phyloP scores from a whole-genome alignment of 64 coral and sea anemone species.

The Astreopora myriophthalma region DNA sequence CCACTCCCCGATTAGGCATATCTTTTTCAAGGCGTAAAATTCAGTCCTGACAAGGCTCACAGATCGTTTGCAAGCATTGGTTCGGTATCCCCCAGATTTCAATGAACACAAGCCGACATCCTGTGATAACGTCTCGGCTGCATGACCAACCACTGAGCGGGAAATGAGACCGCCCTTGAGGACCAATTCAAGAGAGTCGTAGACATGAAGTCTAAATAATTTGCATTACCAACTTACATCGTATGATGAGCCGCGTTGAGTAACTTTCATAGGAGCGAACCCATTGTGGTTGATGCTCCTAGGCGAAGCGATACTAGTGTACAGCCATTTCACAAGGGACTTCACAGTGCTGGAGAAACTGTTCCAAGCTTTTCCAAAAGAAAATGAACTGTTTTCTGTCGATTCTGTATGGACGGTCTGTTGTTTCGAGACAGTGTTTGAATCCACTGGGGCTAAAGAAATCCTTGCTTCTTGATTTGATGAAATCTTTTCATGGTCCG shows the following conservation, averaged over 20 bases:
- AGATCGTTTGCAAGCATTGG: no score
- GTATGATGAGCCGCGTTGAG: neutral
- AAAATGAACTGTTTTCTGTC: neutral
- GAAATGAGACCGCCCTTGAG: no score
- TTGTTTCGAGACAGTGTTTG: neutral
- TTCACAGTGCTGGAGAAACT: neutral
- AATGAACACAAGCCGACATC: no score
- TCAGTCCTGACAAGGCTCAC: no score
- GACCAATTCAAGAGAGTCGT: no score
- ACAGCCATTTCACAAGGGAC: neutral
- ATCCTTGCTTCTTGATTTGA: neutral
- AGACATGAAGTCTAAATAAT: no score
- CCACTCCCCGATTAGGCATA: no score
- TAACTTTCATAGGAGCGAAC: neutral
- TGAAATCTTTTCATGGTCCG: neutral
- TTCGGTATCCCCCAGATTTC: no score
- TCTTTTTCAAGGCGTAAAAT: no score
- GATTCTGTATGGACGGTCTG: neutral
- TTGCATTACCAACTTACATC: neutral
- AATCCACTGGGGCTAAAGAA: neutral
- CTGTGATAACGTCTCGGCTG: no score
- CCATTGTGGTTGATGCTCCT: neutral
- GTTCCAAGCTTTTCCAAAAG: neutral
- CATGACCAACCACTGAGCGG: no score
- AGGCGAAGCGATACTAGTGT: neutral